Evolutionary conservation across 2,888 invertebrate species (phyloP).

Genomic region (Deilephila elpenor): DNA sequence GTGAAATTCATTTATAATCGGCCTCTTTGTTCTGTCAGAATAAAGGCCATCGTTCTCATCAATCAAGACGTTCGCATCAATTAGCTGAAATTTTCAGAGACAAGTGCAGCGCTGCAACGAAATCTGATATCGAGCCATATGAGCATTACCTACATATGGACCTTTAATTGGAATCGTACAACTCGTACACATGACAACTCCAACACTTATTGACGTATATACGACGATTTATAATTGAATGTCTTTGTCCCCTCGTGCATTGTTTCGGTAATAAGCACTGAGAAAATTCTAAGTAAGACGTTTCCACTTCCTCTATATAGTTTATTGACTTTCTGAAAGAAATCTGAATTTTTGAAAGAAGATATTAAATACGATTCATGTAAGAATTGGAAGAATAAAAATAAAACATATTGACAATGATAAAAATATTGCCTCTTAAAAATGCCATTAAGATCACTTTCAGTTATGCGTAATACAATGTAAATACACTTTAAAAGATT

Average conservation of each 20-base stretch:
- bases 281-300: not conserved
- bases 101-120: slow-evolving; percentile 60
- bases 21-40: slow-evolving; percentile 50
- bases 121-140: slow-evolving; percentile 67
- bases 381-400: not conserved
- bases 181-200: slow-evolving; percentile 52
- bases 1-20: slow-evolving; percentile 56
- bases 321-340: not conserved
- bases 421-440: not conserved
- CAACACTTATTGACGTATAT: slow-evolving; percentile 47
- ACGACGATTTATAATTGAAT: slow-evolving; percentile 41
- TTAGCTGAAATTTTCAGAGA: slow-evolving; percentile 65
- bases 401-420: not conserved
- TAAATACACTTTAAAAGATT: not conserved
- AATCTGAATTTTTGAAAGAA: too few relatives aligned
- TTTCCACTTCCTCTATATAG: not conserved
- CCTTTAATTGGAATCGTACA: slow-evolving; percentile 61
- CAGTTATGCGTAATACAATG: not conserved
- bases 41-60: slow-evolving; percentile 74
- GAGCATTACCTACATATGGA: slow-evolving; percentile 47
- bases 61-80: slow-evolving; percentile 74
- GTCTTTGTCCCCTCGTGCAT: slow-evolving; percentile 19
- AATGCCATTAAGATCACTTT: slow-evolving; percentile 11
- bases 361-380: not conserved
- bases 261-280: not conserved